Base-by-base conservation (phyloP, 2,888 invertebrate species). In the Spicauda simplicius region DNA sequence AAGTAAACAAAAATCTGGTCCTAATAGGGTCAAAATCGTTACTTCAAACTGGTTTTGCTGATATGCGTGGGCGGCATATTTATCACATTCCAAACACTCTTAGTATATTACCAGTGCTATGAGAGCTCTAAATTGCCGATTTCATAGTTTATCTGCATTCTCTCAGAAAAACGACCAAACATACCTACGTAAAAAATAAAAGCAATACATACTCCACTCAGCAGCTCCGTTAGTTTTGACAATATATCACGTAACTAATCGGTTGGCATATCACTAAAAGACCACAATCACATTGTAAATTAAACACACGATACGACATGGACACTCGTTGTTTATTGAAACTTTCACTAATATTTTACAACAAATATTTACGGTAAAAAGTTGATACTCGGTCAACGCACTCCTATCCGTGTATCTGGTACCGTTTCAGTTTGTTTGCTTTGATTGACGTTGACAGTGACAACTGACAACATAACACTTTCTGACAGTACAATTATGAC, bases 301-400 rank as follows among this genome's bases (percentile, higher is more conserved):
- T 33, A 48, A 66, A 66, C 18, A 50, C 33, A 19, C 33, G 33
- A 37, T 56, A 20, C 48, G 37, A 30, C 25, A n/a, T 33, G 19
- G 41, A 20, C 48, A 45, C 37, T 50, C 2, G 16, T 37, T 20
- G 33, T 16, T 55, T 11, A 50, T 64, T 33, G 63, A 64, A 68
- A 69, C 70, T 72, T 73, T 69, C 73, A 69, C 71, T 67, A 60
- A 70, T 71, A 66, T 71, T 67, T 69, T 56, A 62, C 55, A 61
- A 63, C 52, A 69, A 72, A 71, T 73, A 73, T 70, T 70, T 71
- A 66, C 65, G 67, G 58, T 65, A 70, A 67, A 71, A 69, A 64
- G 57, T 58, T 70, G 48, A 64, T 69, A 70, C 60, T 69, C 66
- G 65, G 45, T 69, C 66, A 72, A 54, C 61, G 72, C 66, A 66